phyloP scores from a whole-genome alignment of 2,888 invertebrate species.

The Ennomos quercinarius region DNA sequence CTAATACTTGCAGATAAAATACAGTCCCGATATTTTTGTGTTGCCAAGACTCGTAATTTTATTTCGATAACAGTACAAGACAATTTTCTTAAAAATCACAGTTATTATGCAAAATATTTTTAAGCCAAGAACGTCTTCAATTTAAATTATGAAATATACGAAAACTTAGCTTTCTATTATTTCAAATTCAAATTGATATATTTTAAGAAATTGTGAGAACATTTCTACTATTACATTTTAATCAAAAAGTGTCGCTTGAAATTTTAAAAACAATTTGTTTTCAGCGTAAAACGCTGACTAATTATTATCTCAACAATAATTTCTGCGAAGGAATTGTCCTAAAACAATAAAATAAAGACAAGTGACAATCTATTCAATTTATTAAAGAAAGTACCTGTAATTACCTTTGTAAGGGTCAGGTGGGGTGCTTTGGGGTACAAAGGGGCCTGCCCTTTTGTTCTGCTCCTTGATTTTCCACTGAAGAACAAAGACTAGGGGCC shows the following conservation, averaged over 20 bases:
- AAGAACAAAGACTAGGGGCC: conserved; percentile 66
- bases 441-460: conserved; percentile 58
- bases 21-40: too few relatives aligned
- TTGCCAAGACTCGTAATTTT: too few relatives aligned
- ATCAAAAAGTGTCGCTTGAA: conserved; percentile 1
- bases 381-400: conserved; percentile 67
- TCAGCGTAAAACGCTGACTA: conserved; percentile 4
- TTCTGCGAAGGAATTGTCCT: conserved; percentile 3
- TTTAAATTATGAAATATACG: too few relatives aligned
- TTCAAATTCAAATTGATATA: too few relatives aligned
- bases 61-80: too few relatives aligned
- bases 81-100: too few relatives aligned
- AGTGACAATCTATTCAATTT: conserved; percentile 61
- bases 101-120: too few relatives aligned
- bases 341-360: conserved; percentile 42
- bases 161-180: too few relatives aligned
- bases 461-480: conserved; percentile 66
- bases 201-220: too few relatives aligned
- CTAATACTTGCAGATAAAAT: too few relatives aligned
- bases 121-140: too few relatives aligned
- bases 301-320: conserved; percentile 8
- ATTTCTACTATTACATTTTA: background rate
- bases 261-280: conserved; percentile 4
- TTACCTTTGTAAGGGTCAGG: conserved; percentile 64
- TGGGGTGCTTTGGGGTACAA: conserved; percentile 60